Evolutionary conservation across 2,797 vertebrate genomes (phyloP), one percentile per base, ranked within the genome.

Genomic region (Champsocephalus esox): DNA sequence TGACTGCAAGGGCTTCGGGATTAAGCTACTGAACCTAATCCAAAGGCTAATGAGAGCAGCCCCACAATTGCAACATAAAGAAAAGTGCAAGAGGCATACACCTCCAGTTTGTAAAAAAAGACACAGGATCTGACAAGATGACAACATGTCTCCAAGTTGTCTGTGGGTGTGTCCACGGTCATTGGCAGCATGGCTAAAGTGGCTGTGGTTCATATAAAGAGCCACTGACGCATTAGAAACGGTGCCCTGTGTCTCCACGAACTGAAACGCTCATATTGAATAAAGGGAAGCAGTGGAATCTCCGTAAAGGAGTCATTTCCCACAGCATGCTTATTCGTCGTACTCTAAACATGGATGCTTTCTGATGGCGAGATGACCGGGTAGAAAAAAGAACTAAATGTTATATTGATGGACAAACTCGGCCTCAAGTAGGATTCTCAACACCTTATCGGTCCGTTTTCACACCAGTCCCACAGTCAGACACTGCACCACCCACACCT

Each of bases 381-480:
- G 51, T 45, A 17, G n/a, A 71, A 21, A 43, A 28, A 28, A 5
- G 0, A 32, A 70, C 10, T 13, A 48, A 57, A 48, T 70, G 24
- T 58, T 67, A 10, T 17, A 12, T 19, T 56, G 16, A 17, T 55
- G 32, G 6, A 13, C 1, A 58, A 16, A 13, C 38, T 73, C 14
- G 6, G 32, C 41, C 17, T 44, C 5, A 50, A 24, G 55, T 12
- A 32, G 52, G 16, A 24, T 63, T 81, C 19, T 34, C 48, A 41
- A 60, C 61, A 73, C 49, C n/a, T 59, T 44, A 62, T 12, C 56
- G 48, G 57, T 60, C 61, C 59, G 46, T 3, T 66, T 63, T 44
- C 70, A 54, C 60, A 69, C 28, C n/a, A 9, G 13, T 41, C 63
- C 58, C 46, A 56, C 62, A 41, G 17, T 2, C 9, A 43, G 16